Conservation (phyloP, 2,888 invertebrate species). For the Amblyteles armatorius region DNA sequence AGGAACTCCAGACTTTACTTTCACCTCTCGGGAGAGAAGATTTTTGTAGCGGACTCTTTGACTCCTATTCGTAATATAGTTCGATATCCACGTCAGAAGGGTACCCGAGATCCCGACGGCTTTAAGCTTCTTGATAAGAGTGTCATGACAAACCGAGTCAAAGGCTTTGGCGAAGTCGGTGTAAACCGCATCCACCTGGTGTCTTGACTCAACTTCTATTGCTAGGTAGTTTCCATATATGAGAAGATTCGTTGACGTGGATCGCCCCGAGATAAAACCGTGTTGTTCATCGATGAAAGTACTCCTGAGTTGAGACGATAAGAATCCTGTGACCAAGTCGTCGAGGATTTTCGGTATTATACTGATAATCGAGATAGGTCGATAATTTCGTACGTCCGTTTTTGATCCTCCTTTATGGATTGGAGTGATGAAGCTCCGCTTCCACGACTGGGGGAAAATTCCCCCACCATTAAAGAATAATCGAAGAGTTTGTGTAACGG, state of each 20-base stretch:
- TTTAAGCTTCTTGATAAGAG: not conserved
- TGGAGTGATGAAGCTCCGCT: constrained; percentile 45
- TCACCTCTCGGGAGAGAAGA: not conserved
- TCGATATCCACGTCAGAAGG: not conserved
- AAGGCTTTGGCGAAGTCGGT: constrained; percentile 22
- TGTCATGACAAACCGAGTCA: not conserved
- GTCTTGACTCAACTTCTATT: not conserved
- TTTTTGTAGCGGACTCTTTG: constrained; percentile 2
- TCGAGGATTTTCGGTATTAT: constrained; percentile 2
- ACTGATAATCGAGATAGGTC: constrained; percentile 53
- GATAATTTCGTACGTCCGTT: constrained; percentile 52
- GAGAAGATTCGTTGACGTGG: not conserved
- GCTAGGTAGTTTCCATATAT: not conserved
- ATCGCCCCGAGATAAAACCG: not conserved
- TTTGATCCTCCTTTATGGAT: constrained; percentile 46
- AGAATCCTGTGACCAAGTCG: not conserved
- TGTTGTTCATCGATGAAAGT: constrained; percentile 5
- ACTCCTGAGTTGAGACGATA: not conserved
- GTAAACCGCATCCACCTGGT: not conserved
- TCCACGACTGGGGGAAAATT: constrained; percentile 54
- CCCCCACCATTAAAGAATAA: constrained; percentile 21
- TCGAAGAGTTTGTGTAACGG: constrained; percentile 47
- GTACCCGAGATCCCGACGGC: constrained; percentile 14
- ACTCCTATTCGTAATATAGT: not conserved
- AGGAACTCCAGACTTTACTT: not conserved